Evolutionary conservation across 30 jellyfish, hydroid and myxozoan genomes (phyloP), one percentile per base, ranked within the genome.

Genomic region (Cassiopea andromeda): DNA sequence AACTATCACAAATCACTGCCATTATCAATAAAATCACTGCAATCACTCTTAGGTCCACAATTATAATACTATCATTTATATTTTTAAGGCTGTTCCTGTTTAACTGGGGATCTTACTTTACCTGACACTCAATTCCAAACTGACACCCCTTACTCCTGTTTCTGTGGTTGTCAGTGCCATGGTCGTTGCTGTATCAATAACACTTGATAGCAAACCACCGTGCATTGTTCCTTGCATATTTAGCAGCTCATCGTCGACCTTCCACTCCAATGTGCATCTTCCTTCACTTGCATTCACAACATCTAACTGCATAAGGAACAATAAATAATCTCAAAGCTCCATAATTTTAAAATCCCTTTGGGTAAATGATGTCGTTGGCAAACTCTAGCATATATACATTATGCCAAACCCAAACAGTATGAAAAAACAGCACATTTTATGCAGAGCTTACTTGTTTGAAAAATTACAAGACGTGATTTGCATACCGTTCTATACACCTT

Each of bases 141-240:
- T 90, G 78, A 94, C 98, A 5, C 98, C 98, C 48, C 96, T 68
- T n/a, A 46, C 74, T 12, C 79, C 68, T 57, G 69, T 87, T 46
- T 60, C 91, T 15, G 90, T 1, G 18, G 92, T 64, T 46, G 47
- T 18, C 73, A 91, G 44, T 14, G 97, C 94, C 74, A 67, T 77
- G 15, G 97, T 89, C 48, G 98, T 94, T 17, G 95, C 87, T 46
- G 76, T 69, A 76, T 94, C 98, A 15, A 91, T 93, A 0, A 94
- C 81, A 60, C 89, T 89, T 7, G 98, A 86, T 6, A 87, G 87
- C 59, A 74, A 68, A 19, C 98, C 98, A 10, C 98, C 98, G 90
- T 94, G 97, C 85, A 94, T 17, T 44, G 97, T 91, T 16, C 93
- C 94, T 14, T 50, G 77, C 71, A 50, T 46, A 83, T 94, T 94